Percentiles rank a stretch among this genome's conserved stretches.
phyloP scores from a whole-genome alignment of 1,140 invertebrate genomes.

The Panonychus citri region DNA sequence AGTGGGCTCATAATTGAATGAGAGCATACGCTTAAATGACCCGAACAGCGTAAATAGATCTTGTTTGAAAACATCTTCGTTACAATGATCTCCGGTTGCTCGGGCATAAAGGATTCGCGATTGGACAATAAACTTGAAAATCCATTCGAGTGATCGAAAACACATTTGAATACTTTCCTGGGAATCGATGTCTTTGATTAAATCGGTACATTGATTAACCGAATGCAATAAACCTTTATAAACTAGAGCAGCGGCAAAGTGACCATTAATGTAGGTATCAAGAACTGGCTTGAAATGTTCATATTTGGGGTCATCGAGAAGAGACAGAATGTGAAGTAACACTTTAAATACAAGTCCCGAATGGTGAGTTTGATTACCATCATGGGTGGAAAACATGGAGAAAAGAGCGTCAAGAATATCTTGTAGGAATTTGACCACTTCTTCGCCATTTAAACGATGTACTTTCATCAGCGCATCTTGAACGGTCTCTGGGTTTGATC shows the following conservation, averaged over 20 bases:
- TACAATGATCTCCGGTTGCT: constrained; percentile 52
- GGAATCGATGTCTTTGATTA: constrained; percentile 34
- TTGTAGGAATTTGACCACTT: constrained; percentile 86
- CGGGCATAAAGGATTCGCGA: constrained; percentile 64
- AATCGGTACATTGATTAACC: constrained; percentile 70
- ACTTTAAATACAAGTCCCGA: constrained; percentile 52
- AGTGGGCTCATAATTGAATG: constrained; percentile 35
- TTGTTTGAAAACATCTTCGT: constrained; percentile 55
- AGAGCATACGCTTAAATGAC: constrained; percentile 48
- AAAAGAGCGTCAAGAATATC: constrained; percentile 85
- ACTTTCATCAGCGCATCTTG: constrained; percentile 57
- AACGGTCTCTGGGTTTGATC: constrained; percentile 49
- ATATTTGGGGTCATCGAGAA: constrained; percentile 74
- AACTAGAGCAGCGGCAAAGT: constrained; percentile 81
- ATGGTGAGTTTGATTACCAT: constrained; percentile 53
- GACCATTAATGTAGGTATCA: constrained; percentile 79
- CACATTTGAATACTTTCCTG: constrained; percentile 72
- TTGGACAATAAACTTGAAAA: constrained; percentile 84
- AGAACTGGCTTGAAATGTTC: constrained; percentile 85
- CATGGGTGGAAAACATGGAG: constrained; percentile 75
- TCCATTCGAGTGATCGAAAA: constrained; percentile 70
- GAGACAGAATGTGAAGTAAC: constrained; percentile 59
- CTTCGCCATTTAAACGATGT: constrained; percentile 53
- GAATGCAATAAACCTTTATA: constrained; percentile 73
- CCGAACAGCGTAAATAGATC: constrained; percentile 50